Evolutionary conservation across 1,140 invertebrate species (phyloP).

Genomic region (Apis mellifera): Amel_HAv3.1 CM009933.2:7395001-7395500

Average conservation of each 20-base stretch:
- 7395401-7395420: slow-evolving; percentile 71
- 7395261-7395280: slow-evolving; percentile 45
- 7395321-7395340: slow-evolving; percentile 50
- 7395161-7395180: slow-evolving; percentile 61
- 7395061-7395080: slow-evolving; percentile 33
- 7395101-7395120: slow-evolving; percentile 46
- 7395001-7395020: not conserved
- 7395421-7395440: slow-evolving; percentile 68
- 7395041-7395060: slow-evolving; percentile 2
- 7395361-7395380: slow-evolving; percentile 50
- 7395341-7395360: slow-evolving; percentile 56
- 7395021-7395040: not conserved
- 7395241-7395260: slow-evolving; percentile 42
- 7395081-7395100: slow-evolving; percentile 33
- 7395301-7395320: not conserved
- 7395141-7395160: slow-evolving; percentile 61
- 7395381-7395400: slow-evolving; percentile 60
- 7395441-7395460: slow-evolving; percentile 64
- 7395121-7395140: slow-evolving; percentile 67
- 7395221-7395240: slow-evolving; percentile 63
- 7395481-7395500: slow-evolving; percentile 61
- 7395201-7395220: slow-evolving; percentile 70
- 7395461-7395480: slow-evolving; percentile 66
- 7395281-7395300: not conserved
- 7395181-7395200: slow-evolving; percentile 55